These are phyloP conservation scores for Schizotus pectinicornis DNA, from an alignment of 2,888 invertebrate species.

Conservation along the genomic window DNA sequence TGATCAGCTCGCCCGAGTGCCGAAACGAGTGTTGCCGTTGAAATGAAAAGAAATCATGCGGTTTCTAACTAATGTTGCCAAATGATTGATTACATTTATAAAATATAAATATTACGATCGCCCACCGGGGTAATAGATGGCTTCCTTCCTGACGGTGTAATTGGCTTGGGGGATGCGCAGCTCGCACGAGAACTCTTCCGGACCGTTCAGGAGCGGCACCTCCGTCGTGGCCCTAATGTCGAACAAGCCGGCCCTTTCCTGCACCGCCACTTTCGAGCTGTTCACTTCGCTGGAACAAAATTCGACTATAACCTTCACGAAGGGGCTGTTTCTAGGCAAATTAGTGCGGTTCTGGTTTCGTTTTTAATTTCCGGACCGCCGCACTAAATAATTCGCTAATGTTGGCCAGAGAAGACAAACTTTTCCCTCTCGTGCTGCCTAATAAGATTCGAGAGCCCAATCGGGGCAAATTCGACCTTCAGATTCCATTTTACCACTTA, in stretches of 20 bases:
- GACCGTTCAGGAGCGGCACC: slow-evolving; percentile 63
- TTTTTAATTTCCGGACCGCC: slow-evolving; percentile 14
- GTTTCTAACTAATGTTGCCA: background rate
- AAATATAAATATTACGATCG: slow-evolving; percentile 26
- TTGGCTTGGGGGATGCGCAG: slow-evolving; percentile 68
- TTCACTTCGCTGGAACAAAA: slow-evolving; percentile 47
- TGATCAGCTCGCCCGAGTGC: too few species aligned
- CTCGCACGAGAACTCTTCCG: slow-evolving; percentile 69
- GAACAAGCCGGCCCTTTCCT: slow-evolving; percentile 64
- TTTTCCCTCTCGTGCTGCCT: too few species aligned
- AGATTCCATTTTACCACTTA: too few species aligned
- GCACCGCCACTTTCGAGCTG: slow-evolving; percentile 43
- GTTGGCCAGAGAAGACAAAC: background rate
- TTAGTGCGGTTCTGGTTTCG: background rate
- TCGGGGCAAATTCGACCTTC: too few species aligned
- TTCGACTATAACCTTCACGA: background rate
- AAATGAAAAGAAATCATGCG: too few species aligned
- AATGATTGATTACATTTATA: slow-evolving; percentile 9
- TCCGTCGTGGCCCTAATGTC: slow-evolving; percentile 66
- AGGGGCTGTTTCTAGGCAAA: background rate
- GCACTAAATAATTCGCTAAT: slow-evolving; percentile 1
- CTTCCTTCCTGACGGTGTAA: slow-evolving; percentile 66
- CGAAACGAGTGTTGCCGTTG: too few species aligned
- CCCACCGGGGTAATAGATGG: slow-evolving; percentile 66
- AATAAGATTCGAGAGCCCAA: too few species aligned